Evolutionary conservation across 2,113 vertebrate species (phyloP), one percentile per base, ranked within the genome.

Genomic region (Hystrix cristata): DNA sequence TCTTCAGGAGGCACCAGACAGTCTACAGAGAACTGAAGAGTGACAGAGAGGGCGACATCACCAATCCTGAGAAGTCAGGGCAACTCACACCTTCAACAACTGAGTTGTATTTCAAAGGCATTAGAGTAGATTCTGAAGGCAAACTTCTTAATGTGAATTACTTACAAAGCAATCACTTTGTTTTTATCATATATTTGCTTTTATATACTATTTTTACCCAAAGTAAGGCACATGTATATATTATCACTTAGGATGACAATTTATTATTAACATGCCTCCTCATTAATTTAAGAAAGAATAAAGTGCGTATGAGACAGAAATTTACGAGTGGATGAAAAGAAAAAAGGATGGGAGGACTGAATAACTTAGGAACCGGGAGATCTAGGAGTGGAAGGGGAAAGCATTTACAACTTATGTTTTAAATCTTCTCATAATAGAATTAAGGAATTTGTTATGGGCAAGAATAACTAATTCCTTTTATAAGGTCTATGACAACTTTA

Each of bases 401-500:
- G 25, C 25, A 13, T 85, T 95, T 53, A 43, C 95, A 81, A 92
- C 11, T 80, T 51, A 13, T 55, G 46, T 86, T 96, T 94, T 78
- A 83, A 87, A 51, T 96, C 59, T 92, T 95, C 43, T 14, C 59
- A 38, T 69, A 95, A 80, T 57, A 82, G 10, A 85, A 27, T 90
- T 94, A 86, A 95, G 85, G 69, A 87, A 92, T 95, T 90, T 96
- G 67, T 92, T 92, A 95, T 84, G 69, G 34, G 60, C 51, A 94
- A 64, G 96, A 95, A 85, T 81, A 92, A 95, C 90, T 84, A 85
- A 43, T 78, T 91, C 60, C 48, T 92, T 95, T 95, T 87, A 89
- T 67, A 94, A 84, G 64, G 21, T 29, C 76, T 86, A 62, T 86
- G 74, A 90, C 65, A 96, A 84, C 79, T 91, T 15, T 83, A 94